A percentile compares a stretch with the other conserved stretches of the same genome.
Conservation (phyloP, 2,113 vertebrate genomes). For the Melospiza georgiana region DNA sequence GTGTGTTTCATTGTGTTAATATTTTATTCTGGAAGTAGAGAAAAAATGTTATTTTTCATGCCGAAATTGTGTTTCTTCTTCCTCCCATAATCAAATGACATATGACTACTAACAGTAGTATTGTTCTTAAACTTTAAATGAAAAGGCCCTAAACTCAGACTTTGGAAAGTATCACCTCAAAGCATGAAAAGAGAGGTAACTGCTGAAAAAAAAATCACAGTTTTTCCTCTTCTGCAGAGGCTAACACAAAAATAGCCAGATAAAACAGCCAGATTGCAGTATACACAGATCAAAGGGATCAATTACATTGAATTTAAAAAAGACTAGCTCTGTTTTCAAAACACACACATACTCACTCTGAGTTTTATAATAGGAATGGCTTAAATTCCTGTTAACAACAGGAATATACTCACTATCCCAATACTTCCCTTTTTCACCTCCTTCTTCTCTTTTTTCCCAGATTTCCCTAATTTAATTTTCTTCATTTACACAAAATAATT, state of each 20-base stretch:
- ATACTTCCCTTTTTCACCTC: background rate
- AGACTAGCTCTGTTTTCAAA: background rate
- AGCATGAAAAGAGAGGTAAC: background rate
- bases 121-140: background rate
- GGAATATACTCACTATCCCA: background rate
- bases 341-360: background rate
- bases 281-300: background rate
- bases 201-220: background rate
- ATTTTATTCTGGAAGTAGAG: background rate
- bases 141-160: background rate
- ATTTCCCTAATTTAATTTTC: background rate
- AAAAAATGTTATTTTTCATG: background rate
- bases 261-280: background rate
- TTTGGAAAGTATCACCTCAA: background rate
- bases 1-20: background rate
- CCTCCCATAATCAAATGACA: background rate
- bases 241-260: background rate
- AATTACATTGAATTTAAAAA: background rate
- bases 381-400: background rate
- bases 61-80: background rate
- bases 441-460: background rate
- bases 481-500: background rate
- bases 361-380: background rate
- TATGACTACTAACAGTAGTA: background rate
- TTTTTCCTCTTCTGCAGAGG: background rate